A percentile compares a stretch with the other conserved stretches of the same genome.
phyloP scores from a whole-genome alignment of 2,888 invertebrate species.

The Podotricha telesiphe region DNA sequence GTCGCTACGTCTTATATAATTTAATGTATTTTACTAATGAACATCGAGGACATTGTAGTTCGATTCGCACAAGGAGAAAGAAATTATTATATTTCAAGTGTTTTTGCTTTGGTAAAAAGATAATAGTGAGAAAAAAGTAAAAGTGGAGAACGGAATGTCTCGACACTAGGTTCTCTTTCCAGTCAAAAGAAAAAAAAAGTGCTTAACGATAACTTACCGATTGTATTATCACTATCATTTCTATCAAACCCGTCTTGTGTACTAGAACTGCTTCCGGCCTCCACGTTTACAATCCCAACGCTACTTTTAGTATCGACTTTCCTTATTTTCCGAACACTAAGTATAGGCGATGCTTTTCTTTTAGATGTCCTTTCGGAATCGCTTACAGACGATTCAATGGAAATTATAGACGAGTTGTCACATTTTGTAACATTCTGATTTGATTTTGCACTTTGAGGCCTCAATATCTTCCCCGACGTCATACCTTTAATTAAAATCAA shows the following conservation, averaged over 20 bases:
- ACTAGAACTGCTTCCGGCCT: slow-evolving; percentile 50
- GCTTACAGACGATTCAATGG: slow-evolving; percentile 34
- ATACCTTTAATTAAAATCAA: slow-evolving; percentile 25
- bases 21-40: too few species aligned
- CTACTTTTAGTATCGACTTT: slow-evolving; percentile 35
- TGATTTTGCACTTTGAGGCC: slow-evolving; percentile 11
- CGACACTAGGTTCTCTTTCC: too few species aligned
- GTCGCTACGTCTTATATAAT: too few species aligned
- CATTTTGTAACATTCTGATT: not conserved
- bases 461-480: slow-evolving; percentile 30
- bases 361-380: slow-evolving; percentile 27
- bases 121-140: too few species aligned
- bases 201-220: slow-evolving; percentile 4
- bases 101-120: too few species aligned
- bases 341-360: slow-evolving; percentile 32
- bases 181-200: too few species aligned
- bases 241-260: slow-evolving; percentile 62
- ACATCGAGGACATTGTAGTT: too few species aligned
- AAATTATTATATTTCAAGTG: too few species aligned
- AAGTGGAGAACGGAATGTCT: too few species aligned
- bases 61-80: too few species aligned
- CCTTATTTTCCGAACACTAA: slow-evolving; percentile 46
- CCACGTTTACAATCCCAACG: not conserved
- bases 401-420: slow-evolving; percentile 45
- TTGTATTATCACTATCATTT: slow-evolving; percentile 43